These are phyloP conservation scores for Brachionus calyciflorus DNA, from an alignment of 1,140 invertebrate genomes.

Conservation along the genomic window DNA sequence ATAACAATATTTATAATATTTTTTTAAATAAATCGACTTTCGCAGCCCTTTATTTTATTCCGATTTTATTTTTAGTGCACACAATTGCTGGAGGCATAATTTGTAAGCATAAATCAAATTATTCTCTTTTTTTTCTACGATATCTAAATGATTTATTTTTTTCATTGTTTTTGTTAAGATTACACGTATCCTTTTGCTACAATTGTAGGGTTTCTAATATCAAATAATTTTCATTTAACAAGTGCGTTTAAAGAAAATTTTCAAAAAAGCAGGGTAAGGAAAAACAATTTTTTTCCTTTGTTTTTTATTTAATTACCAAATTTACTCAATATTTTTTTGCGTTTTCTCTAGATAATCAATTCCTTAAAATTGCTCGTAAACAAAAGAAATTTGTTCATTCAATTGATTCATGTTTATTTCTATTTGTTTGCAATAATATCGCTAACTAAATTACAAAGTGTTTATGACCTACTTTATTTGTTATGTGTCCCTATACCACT, in stretches of 20 bases:
- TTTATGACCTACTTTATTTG: constrained; percentile 33
- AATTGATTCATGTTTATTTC: constrained; percentile 32
- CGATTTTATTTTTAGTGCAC: constrained; percentile 25
- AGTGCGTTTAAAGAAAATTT: constrained; percentile 11
- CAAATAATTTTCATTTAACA: constrained; percentile 45
- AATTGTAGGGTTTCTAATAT: constrained; percentile 32
- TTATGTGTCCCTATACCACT: constrained; percentile 9
- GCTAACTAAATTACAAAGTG: not conserved
- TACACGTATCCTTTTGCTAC: constrained; percentile 34
- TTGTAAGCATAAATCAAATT: constrained; percentile 6
- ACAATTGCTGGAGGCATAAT: constrained; percentile 4
- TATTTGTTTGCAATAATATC: constrained; percentile 17
- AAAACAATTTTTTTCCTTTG: constrained; percentile 15
- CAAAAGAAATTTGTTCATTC: constrained; percentile 27
- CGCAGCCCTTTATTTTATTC: constrained; percentile 25
- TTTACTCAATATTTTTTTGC: not conserved
- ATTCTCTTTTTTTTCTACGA: not conserved
- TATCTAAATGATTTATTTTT: not conserved
- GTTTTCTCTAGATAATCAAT: not conserved
- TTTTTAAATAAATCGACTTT: constrained; percentile 22
- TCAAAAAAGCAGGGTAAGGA: not conserved
- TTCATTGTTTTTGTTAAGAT: no score
- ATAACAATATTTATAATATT: not conserved
- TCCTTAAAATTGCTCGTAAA: not conserved
- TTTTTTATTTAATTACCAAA: not conserved